Evolutionary conservation across 2,888 invertebrate species (phyloP), one percentile per base, ranked within the genome.

Genomic region (Unio pictorum): DNA sequence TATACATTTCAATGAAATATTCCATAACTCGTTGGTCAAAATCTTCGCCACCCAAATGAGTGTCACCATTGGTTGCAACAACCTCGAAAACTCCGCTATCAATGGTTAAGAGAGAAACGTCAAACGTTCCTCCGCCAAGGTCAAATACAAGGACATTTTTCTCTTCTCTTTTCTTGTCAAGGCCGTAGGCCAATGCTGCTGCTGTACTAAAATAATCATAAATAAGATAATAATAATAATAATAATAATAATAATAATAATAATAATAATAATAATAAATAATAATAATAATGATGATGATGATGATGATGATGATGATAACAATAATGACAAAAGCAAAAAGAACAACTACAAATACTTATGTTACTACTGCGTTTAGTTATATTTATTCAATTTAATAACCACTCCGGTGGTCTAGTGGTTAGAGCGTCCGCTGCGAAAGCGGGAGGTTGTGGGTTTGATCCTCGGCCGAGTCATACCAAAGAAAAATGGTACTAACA

Each of bases 71-170:
- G 76, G 96, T 96, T 1, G 96, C 94, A 7, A 89, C 79, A 17
- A 92, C 93, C 92, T 99, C 99, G 90, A 99, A 99, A 8, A 99
- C 98, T 67, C 99, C 99, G 86, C 98, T 98, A 89, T 99, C 99
- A 88, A 99, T 99, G 79, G 98, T 99, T 67, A 99, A 93, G 28
- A 99, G 93, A 58, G 98, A 98, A 26, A 99, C 99, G 91, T 99
- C 99, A 89, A 99, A 99, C 80, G 99, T 99, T 91, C 99, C 99
- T 90, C 99, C 99, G 87, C 99, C 99, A 91, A 99, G 93, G 92
- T 99, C 99, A 91, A 99, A 99, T 20, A 99, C 98, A 65, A 99
- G 92, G 28, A 99, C 97, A 88, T 99, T 99, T 93, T 98, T 98
- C 91, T 99, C 99, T 63, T 97, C 97, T 68, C 64, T 68, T 28